phyloP scores from a whole-genome alignment of 1,140 invertebrate genomes.

The Tribolium madens region DNA sequence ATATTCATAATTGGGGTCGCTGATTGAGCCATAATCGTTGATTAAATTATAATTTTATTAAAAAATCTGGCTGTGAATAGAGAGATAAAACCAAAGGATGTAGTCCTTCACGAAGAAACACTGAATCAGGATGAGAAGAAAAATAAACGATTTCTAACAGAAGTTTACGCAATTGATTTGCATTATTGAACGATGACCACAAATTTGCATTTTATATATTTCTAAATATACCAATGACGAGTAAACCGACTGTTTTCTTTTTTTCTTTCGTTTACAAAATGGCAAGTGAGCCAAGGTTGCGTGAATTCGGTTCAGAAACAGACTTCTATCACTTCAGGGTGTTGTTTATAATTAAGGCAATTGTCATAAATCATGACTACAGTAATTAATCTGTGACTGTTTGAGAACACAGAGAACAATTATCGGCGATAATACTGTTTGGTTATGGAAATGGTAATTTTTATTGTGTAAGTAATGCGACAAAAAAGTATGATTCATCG shows the following conservation, averaged over 20 bases:
- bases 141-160: neutral
- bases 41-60: neutral
- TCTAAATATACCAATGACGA: conserved; percentile 57
- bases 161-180: conserved; percentile 55
- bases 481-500: conserved; percentile 14
- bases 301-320: conserved; percentile 2
- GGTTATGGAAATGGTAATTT: conserved; percentile 7
- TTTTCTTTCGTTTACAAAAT: conserved; percentile 11
- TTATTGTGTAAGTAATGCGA: conserved; percentile 11
- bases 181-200: conserved; percentile 57
- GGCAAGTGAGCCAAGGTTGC: conserved; percentile 18
- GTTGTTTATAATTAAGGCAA: conserved; percentile 10
- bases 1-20: neutral
- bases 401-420: neutral
- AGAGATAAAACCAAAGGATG: too few species aligned
- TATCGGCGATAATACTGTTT: conserved; percentile 3
- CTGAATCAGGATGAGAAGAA: neutral
- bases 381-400: conserved; percentile 14
- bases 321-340: neutral
- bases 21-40: conserved; percentile 5
- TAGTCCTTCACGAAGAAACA: too few species aligned
- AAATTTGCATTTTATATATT: conserved; percentile 42
- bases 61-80: neutral
- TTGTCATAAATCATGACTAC: conserved; percentile 10
- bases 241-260: conserved; percentile 9